Evolutionary conservation across 2,113 vertebrate species (phyloP), one percentile per base, ranked within the genome.

Genomic region (Lota lota): DNA sequence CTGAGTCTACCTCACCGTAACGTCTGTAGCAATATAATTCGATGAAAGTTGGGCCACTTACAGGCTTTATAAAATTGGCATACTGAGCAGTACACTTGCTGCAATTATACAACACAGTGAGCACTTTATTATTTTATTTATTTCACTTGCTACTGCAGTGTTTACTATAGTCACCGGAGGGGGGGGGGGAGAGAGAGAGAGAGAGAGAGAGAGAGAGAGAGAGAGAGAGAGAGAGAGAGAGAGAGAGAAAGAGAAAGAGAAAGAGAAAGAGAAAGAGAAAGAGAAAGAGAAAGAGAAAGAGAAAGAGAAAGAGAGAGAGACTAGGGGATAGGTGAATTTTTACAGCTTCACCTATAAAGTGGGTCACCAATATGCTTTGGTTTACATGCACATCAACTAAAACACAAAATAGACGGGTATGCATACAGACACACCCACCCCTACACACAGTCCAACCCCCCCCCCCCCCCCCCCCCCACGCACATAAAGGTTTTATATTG

Each of bases 91-190:
- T 8, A 47, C 10, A 47, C 40, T 47, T 14, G 40, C 40, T 14
- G 40, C 40, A 47, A 47, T 47, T 47, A 47, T 47, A 14, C 40
- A 47, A 47, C 40, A 47, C 40, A 47, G 40, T 47, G 40, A 47
- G 40, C 40, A 14, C 40, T 47, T 47, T 47, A 14, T 47, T 47
- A 47, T 47, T 47, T 47, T 47, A 47, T 66, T 74, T 78, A 56
- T 74, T 22, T 69, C 66, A 73, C 62, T 74, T 66, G 68, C 72
- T 73, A 53, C 73, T 68, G 79, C 85, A 82, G 79, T n/a, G 85
- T 88, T 88, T 88, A 75, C 85, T 79, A 85, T 85, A 81, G 85
- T 53, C 85, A 87, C 84, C 16, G 83, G 28, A 33, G 28, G 28
- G 28, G 82, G 73, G 71, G 57, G 61, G 68, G 62, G 73, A 57